These are phyloP conservation scores for Sparidentex hasta DNA, from an alignment of 2,797 vertebrate species.

Conservation along the genomic window DNA sequence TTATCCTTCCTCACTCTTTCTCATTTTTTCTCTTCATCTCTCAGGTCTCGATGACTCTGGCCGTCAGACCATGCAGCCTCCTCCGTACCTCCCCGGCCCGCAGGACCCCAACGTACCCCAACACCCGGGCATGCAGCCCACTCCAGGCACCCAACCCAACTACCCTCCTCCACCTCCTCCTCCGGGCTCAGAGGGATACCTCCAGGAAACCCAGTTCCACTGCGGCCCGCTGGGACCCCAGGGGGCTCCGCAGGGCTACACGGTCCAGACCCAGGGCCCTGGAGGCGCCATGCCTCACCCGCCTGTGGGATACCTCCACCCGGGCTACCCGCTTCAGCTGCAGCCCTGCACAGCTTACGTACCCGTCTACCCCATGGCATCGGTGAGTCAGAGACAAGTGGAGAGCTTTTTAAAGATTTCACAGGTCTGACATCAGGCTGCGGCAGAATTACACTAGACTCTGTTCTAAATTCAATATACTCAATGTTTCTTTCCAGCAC, in stretches of 20 bases:
- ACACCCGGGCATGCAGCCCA: constrained; percentile 74
- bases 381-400: constrained; percentile 85
- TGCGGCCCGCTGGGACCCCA: constrained; percentile 75
- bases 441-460: constrained; percentile 17
- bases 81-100: constrained; percentile 85
- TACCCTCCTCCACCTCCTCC: constrained; percentile 86
- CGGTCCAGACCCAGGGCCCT: constrained; percentile 90
- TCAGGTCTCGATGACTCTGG: constrained; percentile 87
- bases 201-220: constrained; percentile 89
- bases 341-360: constrained; percentile 96
- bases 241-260: constrained; percentile 88
- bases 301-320: constrained; percentile 91
- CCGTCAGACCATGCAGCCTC: constrained; percentile 90
- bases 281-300: constrained; percentile 85
- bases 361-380: constrained; percentile 92
- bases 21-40: not conserved
- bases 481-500: not conserved
- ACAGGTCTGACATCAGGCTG: constrained; percentile 48
- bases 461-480: not conserved
- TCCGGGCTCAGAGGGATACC: constrained; percentile 84
- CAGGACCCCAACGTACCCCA: constrained; percentile 81
- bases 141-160: constrained; percentile 80
- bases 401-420: constrained; percentile 32
- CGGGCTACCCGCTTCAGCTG: constrained; percentile 93
- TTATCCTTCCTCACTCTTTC: constrained; percentile 13